Percentiles rank a stretch among this genome's conserved stretches.
Conservation (phyloP, 2,113 vertebrate species). For the Oenanthe melanoleuca region DNA sequence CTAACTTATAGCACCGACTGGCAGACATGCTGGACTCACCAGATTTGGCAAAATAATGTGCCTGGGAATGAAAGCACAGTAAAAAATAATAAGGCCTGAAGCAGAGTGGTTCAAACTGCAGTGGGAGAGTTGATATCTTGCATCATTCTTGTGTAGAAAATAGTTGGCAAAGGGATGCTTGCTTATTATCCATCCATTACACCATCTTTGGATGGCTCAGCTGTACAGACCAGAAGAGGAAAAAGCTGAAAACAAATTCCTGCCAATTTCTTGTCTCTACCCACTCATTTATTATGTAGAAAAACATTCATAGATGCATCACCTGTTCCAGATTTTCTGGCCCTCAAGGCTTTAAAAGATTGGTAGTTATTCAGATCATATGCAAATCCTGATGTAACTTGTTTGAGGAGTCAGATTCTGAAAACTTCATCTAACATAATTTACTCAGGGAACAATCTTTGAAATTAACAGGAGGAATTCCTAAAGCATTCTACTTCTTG, state of each 20-base stretch:
- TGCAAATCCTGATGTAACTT: background rate
- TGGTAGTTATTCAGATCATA: background rate
- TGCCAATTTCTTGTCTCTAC: background rate
- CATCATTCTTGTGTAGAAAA: background rate
- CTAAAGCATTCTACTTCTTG: background rate
- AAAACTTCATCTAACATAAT: background rate
- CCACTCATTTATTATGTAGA: background rate
- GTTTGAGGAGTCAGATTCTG: background rate
- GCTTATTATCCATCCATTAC: background rate
- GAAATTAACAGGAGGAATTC: background rate
- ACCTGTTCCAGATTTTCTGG: background rate
- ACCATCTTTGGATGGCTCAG: background rate
- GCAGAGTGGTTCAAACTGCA: background rate
- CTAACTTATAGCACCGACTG: background rate
- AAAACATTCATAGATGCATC: background rate
- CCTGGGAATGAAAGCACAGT: background rate
- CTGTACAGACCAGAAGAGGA: background rate
- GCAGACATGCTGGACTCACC: background rate
- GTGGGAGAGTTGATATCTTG: background rate
- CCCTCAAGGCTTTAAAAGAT: background rate
- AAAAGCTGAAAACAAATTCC: background rate
- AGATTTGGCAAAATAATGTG: background rate
- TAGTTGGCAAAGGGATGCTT: background rate
- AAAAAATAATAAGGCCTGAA: background rate
- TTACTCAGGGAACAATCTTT: background rate